Evolutionary conservation across 2,113 vertebrate species (phyloP).

Genomic region (Pelmatolapia mariae): DNA sequence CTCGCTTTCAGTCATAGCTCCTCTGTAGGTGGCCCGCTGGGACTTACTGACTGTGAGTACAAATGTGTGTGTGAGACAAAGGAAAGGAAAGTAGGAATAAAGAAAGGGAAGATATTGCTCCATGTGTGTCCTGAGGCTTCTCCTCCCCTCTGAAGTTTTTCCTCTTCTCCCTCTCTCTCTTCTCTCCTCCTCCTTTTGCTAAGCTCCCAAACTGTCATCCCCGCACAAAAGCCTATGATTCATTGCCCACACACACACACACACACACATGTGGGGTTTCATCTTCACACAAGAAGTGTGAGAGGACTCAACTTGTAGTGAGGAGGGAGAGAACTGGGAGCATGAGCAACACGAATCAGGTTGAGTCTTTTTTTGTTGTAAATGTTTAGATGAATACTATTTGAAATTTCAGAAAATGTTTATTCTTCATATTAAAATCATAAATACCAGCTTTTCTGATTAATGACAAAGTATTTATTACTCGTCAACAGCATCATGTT

Average conservation of each 20-base stretch:
- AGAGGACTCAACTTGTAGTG: not conserved
- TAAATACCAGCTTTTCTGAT: not conserved
- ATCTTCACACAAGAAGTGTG: constrained; percentile 1
- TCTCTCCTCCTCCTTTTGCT: constrained; percentile 7
- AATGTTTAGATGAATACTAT: not conserved
- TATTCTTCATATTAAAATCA: not conserved
- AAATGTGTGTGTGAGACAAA: not conserved
- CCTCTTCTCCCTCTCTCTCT: not conserved
- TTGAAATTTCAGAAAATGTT: not conserved
- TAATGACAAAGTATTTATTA: not conserved
- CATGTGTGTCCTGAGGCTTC: constrained; percentile 17
- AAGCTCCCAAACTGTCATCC: constrained; percentile 41
- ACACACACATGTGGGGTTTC: not conserved
- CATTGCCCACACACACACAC: not conserved
- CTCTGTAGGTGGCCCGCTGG: constrained; percentile 9
- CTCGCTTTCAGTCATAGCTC: constrained; percentile 44
- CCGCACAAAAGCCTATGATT: constrained; percentile 17
- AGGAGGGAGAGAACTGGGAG: not conserved
- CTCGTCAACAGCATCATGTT: not conserved
- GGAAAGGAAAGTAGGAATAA: not conserved
- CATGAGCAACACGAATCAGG: not conserved
- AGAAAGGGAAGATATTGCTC: not conserved
- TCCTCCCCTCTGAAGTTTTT: not conserved
- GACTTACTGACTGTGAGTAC: not conserved
- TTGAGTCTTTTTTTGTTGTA: not conserved